Percentiles rank a stretch among this genome's conserved stretches.
Conservation (phyloP, 2,797 vertebrate genomes). For the Botia almorhae region DNA sequence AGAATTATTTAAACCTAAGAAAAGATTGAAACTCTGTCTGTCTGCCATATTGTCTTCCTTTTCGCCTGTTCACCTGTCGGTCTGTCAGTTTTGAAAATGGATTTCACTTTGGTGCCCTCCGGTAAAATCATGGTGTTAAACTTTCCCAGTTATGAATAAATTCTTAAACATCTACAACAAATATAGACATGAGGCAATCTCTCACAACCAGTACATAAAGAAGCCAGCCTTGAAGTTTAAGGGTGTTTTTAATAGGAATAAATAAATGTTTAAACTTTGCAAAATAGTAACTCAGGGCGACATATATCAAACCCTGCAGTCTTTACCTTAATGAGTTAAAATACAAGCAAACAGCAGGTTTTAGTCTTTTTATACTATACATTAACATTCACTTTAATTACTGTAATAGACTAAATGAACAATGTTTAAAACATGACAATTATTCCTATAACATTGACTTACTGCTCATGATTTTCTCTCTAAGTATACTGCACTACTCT, state of each 20-base stretch:
- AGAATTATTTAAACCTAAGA: slow-evolving; percentile 26
- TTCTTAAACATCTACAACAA: slow-evolving; percentile 30
- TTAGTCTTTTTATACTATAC: background rate
- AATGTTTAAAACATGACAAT: background rate
- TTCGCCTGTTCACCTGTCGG: slow-evolving; percentile 11
- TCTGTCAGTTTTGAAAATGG: slow-evolving; percentile 33
- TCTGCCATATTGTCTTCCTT: slow-evolving; percentile 18
- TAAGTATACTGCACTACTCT: background rate
- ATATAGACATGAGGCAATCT: slow-evolving; percentile 26
- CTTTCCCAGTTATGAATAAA: slow-evolving; percentile 17
- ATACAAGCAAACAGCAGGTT: background rate
- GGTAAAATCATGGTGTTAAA: slow-evolving; percentile 23
- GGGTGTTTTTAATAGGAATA: background rate
- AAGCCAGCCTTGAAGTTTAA: background rate
- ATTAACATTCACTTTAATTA: background rate
- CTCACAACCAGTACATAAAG: slow-evolving; percentile 7
- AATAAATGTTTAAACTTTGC: background rate
- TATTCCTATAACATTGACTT: background rate
- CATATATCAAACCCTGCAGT: background rate
- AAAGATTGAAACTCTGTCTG: slow-evolving; percentile 16
- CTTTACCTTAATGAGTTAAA: background rate
- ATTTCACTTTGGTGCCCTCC: slow-evolving; percentile 25
- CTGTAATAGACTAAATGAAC: background rate
- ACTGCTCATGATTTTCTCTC: background rate
- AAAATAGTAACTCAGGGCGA: background rate